Base-by-base conservation (phyloP, 2,113 vertebrate species). In the Chloropsis hardwickii region DNA sequence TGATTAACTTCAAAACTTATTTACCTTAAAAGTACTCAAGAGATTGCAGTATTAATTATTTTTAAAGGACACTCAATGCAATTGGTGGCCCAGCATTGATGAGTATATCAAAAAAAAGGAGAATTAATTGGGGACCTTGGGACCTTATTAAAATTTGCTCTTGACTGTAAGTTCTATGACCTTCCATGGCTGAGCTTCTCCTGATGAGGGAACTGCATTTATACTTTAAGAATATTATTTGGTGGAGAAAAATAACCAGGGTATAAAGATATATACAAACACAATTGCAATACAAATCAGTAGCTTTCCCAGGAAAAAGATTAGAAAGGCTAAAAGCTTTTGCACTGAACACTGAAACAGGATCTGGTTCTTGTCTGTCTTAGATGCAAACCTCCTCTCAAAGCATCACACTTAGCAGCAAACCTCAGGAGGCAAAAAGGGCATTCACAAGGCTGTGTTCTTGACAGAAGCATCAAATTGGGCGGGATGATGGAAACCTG, bases 51-150 rank as follows among this genome's bases (percentile, higher is more conserved):
- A 92, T 96, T 97, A 97, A 97, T 96, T 95, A 86, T 97, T 97
- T 96, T 89, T 94, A 96, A 86, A 97, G 94, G 65, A 93, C 61
- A 61, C 4, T 86, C 93, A 87, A 95, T 95, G 67, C 77, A 96
- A 87, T 64, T 92, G 54, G 69, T 95, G 40, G 93, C 78, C 65
- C 57, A 95, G 86, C 96, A 97, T 93, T 95, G 39, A 96, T 88
- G 94, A 95, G 42, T 88, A 78, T 62, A 91, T 92, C 33, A 57
- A 88, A 95, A 92, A 88, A 85, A 92, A 56, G 16, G 29, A 94
- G 92, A 97, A 94, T 81, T 97, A 97, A 97, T 95, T 96, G 58
- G 94, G 87, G 96, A 98, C 87, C 89, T 91, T 89, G 92, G 94
- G 89, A 96, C 71, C 45, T 97, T 96, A 96, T 96, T 98, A 97